Percentiles rank a stretch among this genome's conserved stretches.
These are phyloP conservation scores for Hippoglossus hippoglossus DNA, from an alignment of 2,797 vertebrate species.

Conservation along the genomic window DNA sequence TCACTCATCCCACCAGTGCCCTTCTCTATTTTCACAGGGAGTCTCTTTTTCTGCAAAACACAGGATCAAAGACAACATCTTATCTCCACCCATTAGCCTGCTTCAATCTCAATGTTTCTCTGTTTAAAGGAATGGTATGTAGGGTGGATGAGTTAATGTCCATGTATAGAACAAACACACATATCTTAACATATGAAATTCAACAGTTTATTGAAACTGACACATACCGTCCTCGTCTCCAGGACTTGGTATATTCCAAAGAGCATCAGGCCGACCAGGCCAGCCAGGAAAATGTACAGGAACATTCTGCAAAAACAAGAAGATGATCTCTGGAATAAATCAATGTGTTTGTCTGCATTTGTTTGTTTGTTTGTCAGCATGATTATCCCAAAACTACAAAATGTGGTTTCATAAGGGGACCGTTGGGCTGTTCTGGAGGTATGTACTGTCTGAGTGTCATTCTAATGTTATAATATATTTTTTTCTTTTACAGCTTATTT, in stretches of 20 bases:
- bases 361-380: too few relatives aligned
- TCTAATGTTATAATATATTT: neutral
- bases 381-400: too few relatives aligned
- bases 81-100: neutral
- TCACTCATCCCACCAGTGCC: slow-evolving; percentile 79
- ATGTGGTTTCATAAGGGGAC: too few relatives aligned
- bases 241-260: slow-evolving; percentile 84
- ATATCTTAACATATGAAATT: neutral
- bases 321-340: too few relatives aligned
- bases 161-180: too few relatives aligned
- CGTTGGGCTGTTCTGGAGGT: too few relatives aligned
- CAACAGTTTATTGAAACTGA: slow-evolving; percentile 1
- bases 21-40: slow-evolving; percentile 81
- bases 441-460: too few relatives aligned
- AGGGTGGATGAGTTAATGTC: neutral
- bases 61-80: slow-evolving; percentile 5
- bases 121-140: neutral
- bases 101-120: neutral
- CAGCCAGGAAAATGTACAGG: slow-evolving; percentile 84
- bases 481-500: neutral
- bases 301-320: slow-evolving; percentile 76
- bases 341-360: too few relatives aligned
- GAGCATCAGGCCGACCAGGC: slow-evolving; percentile 76
- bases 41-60: slow-evolving; percentile 79
- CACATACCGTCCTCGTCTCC: slow-evolving; percentile 81